A percentile compares a stretch with the other conserved stretches of the same genome.
phyloP scores from a whole-genome alignment of 2,113 vertebrate genomes.

The Madoqua kirkii region DNA sequence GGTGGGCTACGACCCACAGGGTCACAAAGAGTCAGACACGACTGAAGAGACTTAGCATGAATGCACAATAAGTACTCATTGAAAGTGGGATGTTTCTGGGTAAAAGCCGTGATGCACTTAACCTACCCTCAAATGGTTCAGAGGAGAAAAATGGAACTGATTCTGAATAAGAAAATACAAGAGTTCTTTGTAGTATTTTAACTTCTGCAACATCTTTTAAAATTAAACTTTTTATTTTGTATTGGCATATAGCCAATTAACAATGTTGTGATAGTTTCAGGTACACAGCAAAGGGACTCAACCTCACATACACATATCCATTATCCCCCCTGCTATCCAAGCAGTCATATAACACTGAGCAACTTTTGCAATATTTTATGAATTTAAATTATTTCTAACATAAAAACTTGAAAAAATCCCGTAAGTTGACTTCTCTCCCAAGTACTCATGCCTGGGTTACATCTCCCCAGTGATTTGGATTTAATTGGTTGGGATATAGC shows the following conservation, averaged over 20 bases:
- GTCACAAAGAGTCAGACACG: rapidly evolving
- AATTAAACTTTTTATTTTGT: neutral
- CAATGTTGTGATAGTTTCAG: neutral
- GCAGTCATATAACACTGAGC: neutral
- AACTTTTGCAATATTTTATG: neutral
- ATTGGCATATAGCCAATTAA: neutral
- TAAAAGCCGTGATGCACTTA: neutral
- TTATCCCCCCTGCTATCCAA: neutral
- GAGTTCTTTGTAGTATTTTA: neutral
- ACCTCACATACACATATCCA: neutral
- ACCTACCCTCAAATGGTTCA: neutral
- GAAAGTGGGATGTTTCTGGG: neutral
- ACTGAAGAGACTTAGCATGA: neutral
- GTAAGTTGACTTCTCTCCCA: neutral
- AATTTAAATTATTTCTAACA: neutral
- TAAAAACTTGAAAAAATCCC: neutral
- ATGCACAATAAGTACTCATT: neutral
- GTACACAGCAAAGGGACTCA: neutral
- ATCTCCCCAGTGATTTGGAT: neutral
- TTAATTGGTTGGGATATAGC: neutral
- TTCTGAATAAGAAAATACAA: neutral
- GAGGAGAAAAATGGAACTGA: neutral
- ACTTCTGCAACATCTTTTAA: neutral
- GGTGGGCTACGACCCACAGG: neutral
- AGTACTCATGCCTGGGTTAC: neutral